Evolutionary conservation across 30 jellyfish, hydroid and myxozoan genomes (phyloP).

Genomic region (Hydra vulgaris): DNA sequence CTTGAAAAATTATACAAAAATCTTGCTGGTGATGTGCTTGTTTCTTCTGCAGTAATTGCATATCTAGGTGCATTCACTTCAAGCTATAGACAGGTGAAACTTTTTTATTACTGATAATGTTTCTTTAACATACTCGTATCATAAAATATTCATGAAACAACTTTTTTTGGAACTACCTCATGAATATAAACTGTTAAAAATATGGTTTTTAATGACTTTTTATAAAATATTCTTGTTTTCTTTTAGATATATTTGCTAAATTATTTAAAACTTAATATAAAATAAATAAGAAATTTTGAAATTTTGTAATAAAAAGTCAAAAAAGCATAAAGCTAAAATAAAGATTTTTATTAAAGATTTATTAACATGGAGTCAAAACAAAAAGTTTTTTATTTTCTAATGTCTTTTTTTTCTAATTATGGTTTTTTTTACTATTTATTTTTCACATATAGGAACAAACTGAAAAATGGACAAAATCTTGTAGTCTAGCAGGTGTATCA

Average conservation of each 20-base stretch:
- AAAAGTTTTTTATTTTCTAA: too few relatives aligned
- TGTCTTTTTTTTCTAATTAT: background rate
- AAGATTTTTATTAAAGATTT: too few relatives aligned
- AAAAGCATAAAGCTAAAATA: too few relatives aligned
- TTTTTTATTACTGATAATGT: background rate
- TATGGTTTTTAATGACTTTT: too few relatives aligned
- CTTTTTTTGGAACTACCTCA: too few relatives aligned
- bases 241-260: too few relatives aligned
- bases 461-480: slow-evolving; percentile 66
- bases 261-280: too few relatives aligned
- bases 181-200: background rate
- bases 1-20: slow-evolving; percentile 61
- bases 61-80: slow-evolving; percentile 98
- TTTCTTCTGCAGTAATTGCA: slow-evolving; percentile 92
- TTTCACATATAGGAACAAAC: slow-evolving; percentile 71
- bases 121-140: background rate
- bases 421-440: background rate
- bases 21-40: slow-evolving; percentile 91
- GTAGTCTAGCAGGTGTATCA: slow-evolving; percentile 63
- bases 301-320: too few relatives aligned
- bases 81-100: slow-evolving; percentile 59
- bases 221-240: too few relatives aligned
- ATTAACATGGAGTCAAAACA: too few relatives aligned
- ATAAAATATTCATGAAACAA: too few relatives aligned
- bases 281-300: too few relatives aligned